These are phyloP conservation scores for Euproctis similis DNA, from an alignment of 2,888 invertebrate genomes.

Conservation along the genomic window DNA sequence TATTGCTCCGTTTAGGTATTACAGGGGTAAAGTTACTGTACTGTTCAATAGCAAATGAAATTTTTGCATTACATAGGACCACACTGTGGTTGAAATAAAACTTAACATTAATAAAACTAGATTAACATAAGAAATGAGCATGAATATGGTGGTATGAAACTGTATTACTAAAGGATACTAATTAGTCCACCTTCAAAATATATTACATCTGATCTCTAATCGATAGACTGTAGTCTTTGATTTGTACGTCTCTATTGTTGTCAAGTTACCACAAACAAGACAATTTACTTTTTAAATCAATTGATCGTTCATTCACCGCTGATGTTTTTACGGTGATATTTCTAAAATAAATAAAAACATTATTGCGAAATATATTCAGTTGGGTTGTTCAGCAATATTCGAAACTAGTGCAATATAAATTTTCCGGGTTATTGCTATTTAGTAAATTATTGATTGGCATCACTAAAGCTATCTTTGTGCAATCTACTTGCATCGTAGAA, in stretches of 20 bases:
- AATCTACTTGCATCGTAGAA: slow-evolving; percentile 68
- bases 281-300: slow-evolving; percentile 51
- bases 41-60: no score
- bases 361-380: slow-evolving; percentile 52
- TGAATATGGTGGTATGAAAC: no score
- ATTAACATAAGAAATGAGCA: no score
- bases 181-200: no score
- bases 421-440: slow-evolving; percentile 37
- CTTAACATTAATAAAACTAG: no score
- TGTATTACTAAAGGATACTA: no score
- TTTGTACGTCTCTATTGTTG: slow-evolving; percentile 33
- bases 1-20: no score
- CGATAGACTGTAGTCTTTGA: slow-evolving; percentile 14
- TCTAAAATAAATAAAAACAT: slow-evolving; percentile 65
- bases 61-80: no score
- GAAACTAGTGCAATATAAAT: slow-evolving; percentile 60
- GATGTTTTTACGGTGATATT: slow-evolving; percentile 73
- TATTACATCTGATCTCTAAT: no score
- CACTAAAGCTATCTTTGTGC: slow-evolving; percentile 56
- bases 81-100: no score
- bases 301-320: slow-evolving; percentile 75
- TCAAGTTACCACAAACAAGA: slow-evolving; percentile 48
- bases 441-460: slow-evolving; percentile 39
- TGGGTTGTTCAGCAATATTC: slow-evolving; percentile 49
- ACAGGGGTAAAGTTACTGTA: no score